Evolutionary conservation across 2,888 invertebrate genomes (phyloP), one percentile per base, ranked within the genome.

Genomic region (Globia sparganii): DNA sequence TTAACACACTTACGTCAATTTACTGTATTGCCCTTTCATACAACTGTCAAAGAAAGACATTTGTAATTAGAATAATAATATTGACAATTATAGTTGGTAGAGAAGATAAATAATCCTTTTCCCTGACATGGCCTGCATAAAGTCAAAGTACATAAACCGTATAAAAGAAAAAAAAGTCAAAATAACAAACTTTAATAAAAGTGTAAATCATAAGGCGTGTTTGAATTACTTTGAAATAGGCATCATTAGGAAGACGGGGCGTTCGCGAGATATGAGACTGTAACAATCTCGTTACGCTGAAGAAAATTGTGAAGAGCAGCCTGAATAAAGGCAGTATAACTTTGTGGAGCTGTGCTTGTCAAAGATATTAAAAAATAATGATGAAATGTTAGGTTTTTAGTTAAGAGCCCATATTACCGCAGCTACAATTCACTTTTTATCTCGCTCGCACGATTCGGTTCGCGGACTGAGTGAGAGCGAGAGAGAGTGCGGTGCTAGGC

Each of bases 221-320:
- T 59, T 49, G 56, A n/a, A 56, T 80, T 66, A 69, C 65, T 65
- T 31, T 64, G 28, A 70, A 84, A 86, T 75, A 81, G 74, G 81
- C 86, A 28, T 85, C 74, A 86, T 85, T 85, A 86, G 46, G 43
- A 61, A 37, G 61, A 46, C 0, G 21, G 49, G 67, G 62, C 75
- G 72, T 66, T 80, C 56, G 13, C 31, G 21, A 46, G 71, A 46
- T 58, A 81, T 61, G 31, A 65, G 66, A 15, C 73, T 58, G 65
- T 40, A 65, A 78, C 69, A 84, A 81, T 77, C 66, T 81, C 53
- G 65, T 86, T 83, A 75, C 49, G n/a, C 18, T 15, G 13, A 65
- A 70, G 72, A 75, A 77, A 72, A 78, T 78, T 83, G 64, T 75
- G 64, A 71, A 70, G 62, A 71, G 72, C 64, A n/a, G 64, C 8